Evolutionary conservation across 2,113 vertebrate genomes (phyloP), one percentile per base, ranked within the genome.

Genomic region (Anseranas semipalmata): DNA sequence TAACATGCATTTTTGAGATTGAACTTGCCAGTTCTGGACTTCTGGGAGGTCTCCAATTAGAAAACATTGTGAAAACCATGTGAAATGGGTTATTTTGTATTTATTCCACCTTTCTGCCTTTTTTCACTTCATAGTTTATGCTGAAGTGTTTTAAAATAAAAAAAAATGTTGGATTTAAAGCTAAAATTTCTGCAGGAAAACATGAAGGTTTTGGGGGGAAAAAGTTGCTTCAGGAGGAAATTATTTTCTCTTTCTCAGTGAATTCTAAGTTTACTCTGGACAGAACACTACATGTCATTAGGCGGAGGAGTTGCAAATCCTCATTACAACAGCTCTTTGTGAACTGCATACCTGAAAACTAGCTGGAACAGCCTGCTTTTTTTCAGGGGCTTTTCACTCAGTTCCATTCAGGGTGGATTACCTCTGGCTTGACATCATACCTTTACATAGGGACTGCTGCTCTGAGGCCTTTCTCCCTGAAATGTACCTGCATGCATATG

Each of bases 311-410:
- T 14, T 63, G 20, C 79, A 85, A 30, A 24, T 41, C 66, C 27
- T 53, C 62, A 24, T 62, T n/a, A 22, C 71, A 70, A 1, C 12
- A 87, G 78, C 50, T 52, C 17, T 72, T 21, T 48, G 52, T 58
- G 28, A 90, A 33, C 74, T 66, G 65, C 39, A 5, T 41, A 52
- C 53, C 71, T 90, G 60, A 59, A 65, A 28, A 19, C 20, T 76
- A 67, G 50, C 33, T 50, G 59, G 37, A 76, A 55, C 59, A 65
- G 39, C 46, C 20, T 60, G 67, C 62, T 83, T 66, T 43, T 43
- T 22, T n/a, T 41, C 45, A 25, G 7, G 1, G 20, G 5, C 52
- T 21, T 37, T 9, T 43, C 0, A 0, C 52, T 48, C 24, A 2
- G 33, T 9, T 86, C 75, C 62, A 4, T 53, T 19, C n/a, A 6